phyloP scores from a whole-genome alignment of 2,113 vertebrate genomes.

The Cardinalis cardinalis region DNA sequence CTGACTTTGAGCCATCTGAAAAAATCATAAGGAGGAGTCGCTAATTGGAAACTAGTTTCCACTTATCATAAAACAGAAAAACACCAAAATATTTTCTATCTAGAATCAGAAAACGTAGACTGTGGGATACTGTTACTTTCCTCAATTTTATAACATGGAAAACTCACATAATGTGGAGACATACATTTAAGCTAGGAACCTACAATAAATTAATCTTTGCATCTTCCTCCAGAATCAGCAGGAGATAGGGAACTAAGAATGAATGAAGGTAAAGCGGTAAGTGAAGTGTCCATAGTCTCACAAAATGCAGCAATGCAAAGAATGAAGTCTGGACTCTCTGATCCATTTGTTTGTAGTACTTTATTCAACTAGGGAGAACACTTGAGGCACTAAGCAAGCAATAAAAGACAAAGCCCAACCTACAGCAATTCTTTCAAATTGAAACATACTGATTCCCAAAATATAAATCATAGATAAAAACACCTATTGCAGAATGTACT shows the following conservation, averaged over 20 bases:
- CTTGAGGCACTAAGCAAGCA: neutral
- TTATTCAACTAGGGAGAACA: neutral
- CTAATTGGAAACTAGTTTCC: neutral
- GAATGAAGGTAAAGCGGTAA: neutral
- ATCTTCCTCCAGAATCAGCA: neutral
- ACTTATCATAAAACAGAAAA: neutral
- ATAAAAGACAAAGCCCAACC: neutral
- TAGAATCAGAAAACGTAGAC: neutral
- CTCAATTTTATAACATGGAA: neutral
- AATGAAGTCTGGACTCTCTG: neutral
- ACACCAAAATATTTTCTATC: neutral
- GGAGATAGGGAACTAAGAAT: neutral
- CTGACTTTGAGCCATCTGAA: slow-evolving; percentile 74
- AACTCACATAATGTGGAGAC: neutral
- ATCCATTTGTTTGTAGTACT: neutral
- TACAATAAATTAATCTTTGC: neutral
- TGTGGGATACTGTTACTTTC: neutral
- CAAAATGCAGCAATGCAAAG: neutral
- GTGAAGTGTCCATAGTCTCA: neutral
- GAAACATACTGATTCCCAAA: neutral
- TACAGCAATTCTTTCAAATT: neutral
- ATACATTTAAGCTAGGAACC: neutral
- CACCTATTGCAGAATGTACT: neutral
- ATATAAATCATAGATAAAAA: neutral
- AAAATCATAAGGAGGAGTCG: neutral